A percentile compares a stretch with the other conserved stretches of the same genome.
Conservation (phyloP, 2,113 vertebrate species). For the Microtus ochrogaster region DNA sequence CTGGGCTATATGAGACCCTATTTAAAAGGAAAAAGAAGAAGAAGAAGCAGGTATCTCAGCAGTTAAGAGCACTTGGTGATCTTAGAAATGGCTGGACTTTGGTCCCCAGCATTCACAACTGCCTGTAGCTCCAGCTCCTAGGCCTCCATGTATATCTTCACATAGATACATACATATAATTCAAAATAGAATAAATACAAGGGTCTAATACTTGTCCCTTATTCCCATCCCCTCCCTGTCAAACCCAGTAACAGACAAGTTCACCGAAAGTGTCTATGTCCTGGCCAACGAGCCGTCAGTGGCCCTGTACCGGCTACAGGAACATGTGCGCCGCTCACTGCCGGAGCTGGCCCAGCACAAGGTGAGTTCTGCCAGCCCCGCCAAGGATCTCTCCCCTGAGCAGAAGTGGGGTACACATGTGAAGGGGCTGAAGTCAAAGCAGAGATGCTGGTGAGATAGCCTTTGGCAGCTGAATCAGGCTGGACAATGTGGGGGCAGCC, state of each 20-base stretch:
- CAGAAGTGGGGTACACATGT: not conserved
- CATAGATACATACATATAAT: not conserved
- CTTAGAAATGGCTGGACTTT: not conserved
- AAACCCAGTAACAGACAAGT: conserved; percentile 94
- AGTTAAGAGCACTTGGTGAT: not conserved
- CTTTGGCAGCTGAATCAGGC: not conserved
- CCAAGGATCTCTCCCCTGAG: not conserved
- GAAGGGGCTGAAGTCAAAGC: not conserved
- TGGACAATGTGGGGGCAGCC: not conserved
- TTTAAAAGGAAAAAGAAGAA: not conserved
- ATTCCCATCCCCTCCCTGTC: not conserved
- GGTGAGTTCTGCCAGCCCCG: conserved; percentile 80
- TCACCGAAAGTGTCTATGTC: conserved; percentile 97
- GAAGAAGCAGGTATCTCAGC: too few relatives aligned
- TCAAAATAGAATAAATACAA: not conserved
- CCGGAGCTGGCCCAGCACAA: conserved; percentile 97
- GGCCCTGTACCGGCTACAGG: conserved; percentile 96
- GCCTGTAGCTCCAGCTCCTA: not conserved
- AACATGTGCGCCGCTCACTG: conserved; percentile 95
- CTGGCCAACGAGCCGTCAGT: conserved; percentile 97
- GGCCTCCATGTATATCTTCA: not conserved
- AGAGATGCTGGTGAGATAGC: not conserved
- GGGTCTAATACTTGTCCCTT: conserved; percentile 25
- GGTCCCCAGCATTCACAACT: not conserved
- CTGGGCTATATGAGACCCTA: not conserved